Conservation (phyloP, 2,888 invertebrate genomes). For the Drosophila engyochracea region DNA sequence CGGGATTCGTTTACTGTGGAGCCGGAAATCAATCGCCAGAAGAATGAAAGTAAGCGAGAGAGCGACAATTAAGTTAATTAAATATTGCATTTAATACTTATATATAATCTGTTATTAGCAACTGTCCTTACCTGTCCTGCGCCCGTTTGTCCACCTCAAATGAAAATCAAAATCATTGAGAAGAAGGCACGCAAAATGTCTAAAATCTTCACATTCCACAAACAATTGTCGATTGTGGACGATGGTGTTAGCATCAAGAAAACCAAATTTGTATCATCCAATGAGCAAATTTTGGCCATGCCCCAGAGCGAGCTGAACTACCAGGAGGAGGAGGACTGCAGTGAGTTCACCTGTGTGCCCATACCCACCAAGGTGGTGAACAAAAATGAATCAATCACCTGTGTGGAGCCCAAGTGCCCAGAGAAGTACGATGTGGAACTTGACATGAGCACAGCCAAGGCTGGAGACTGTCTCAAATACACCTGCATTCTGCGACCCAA, state of each 20-base stretch:
- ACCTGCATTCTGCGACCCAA: conserved; percentile 88
- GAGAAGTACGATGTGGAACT: conserved; percentile 87
- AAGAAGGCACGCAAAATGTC: conserved; percentile 84
- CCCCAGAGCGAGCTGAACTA: conserved; percentile 68
- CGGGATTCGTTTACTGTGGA: conserved; percentile 68
- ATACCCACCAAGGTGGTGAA: conserved; percentile 68
- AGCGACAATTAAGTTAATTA: not conserved
- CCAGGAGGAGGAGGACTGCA: conserved; percentile 78
- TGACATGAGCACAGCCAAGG: conserved; percentile 84
- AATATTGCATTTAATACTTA: not conserved
- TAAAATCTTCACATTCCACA: conserved; percentile 85
- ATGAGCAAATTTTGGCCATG: conserved; percentile 75
- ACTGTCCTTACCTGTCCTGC: conserved; percentile 84
- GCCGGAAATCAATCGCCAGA: conserved; percentile 71
- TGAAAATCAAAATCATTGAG: conserved; percentile 85
- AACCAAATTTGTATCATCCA: conserved; percentile 75
- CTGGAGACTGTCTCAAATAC: conserved; percentile 87
- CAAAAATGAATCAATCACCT: conserved; percentile 75
- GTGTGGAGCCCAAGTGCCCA: conserved; percentile 86
- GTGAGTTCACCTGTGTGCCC: conserved; percentile 84
- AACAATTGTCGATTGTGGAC: conserved; percentile 75
- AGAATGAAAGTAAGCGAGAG: conserved; percentile 75
- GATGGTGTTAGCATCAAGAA: conserved; percentile 80
- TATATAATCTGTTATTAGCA: conserved; percentile 22
- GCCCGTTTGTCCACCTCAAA: conserved; percentile 86